Conservation (phyloP, 92 coral and sea anemone species). For the Blastomussa wellsi region DNA sequence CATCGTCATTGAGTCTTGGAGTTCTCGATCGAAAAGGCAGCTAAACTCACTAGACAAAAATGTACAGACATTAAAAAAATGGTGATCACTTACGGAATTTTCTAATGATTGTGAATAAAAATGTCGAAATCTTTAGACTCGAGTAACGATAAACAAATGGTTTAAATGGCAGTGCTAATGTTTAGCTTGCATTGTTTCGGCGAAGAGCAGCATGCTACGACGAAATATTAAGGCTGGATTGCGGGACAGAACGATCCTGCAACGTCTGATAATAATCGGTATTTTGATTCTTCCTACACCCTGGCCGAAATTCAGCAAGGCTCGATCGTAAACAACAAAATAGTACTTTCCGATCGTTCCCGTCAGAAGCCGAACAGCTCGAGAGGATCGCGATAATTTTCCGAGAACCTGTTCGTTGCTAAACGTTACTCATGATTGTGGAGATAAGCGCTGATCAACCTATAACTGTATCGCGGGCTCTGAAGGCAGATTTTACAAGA, state of each 20-base stretch:
- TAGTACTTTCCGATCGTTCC: neutral
- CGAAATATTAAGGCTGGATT: too few relatives aligned
- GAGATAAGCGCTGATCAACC: neutral
- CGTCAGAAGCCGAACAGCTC: neutral
- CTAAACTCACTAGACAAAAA: neutral
- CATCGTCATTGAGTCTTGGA: neutral
- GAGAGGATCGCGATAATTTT: neutral
- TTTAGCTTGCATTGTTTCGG: neutral
- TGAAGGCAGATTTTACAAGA: neutral
- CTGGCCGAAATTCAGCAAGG: too few relatives aligned
- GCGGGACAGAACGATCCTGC: too few relatives aligned
- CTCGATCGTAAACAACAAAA: neutral
- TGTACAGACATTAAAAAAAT: neutral
- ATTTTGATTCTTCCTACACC: neutral
- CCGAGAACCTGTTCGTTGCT: neutral
- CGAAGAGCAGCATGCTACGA: neutral
- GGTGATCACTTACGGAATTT: neutral
- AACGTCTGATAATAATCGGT: neutral
- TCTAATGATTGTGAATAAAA: too few relatives aligned
- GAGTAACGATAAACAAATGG: neutral
- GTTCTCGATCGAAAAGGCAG: neutral
- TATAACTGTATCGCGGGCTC: neutral
- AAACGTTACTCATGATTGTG: too few relatives aligned
- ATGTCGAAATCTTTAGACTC: neutral
- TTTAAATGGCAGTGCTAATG: neutral